phyloP scores from a whole-genome alignment of 2,888 invertebrate species.

The Stenodera caucasica region DNA sequence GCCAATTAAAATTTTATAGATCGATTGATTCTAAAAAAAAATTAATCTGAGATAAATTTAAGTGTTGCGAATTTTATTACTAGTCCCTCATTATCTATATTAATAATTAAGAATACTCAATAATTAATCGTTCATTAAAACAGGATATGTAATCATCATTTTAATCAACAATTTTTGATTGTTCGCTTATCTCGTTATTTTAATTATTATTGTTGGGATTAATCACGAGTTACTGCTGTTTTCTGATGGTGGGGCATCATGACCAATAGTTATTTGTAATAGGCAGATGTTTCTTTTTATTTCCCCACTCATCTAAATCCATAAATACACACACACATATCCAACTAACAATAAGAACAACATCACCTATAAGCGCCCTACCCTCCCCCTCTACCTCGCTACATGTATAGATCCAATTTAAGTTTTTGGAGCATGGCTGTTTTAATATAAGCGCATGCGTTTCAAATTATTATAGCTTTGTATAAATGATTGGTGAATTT shows the following conservation, averaged over 20 bases:
- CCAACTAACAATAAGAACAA: background rate
- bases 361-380: background rate
- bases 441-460: conserved; percentile 35
- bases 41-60: too few species aligned
- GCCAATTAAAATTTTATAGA: too few species aligned
- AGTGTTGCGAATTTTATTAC: too few species aligned
- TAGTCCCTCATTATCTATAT: too few species aligned
- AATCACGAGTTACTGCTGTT: background rate
- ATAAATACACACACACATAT: background rate
- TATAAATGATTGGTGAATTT: conserved; percentile 39
- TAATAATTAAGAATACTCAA: too few species aligned
- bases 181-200: too few species aligned
- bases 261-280: conserved; percentile 38
- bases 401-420: conserved; percentile 34
- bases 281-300: conserved; percentile 25
- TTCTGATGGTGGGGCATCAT: conserved; percentile 32
- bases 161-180: too few species aligned
- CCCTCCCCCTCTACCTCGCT: conserved; percentile 15
- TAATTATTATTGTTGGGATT: too few species aligned
- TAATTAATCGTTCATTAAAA: too few species aligned
- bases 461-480: conserved; percentile 2
- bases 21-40: too few species aligned
- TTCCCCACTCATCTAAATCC: background rate
- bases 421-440: conserved; percentile 44
- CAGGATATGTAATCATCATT: too few species aligned